A percentile compares a stretch with the other conserved stretches of the same genome.
Conservation (phyloP, 2,797 vertebrate genomes). For the Danio aesculapii region DNA sequence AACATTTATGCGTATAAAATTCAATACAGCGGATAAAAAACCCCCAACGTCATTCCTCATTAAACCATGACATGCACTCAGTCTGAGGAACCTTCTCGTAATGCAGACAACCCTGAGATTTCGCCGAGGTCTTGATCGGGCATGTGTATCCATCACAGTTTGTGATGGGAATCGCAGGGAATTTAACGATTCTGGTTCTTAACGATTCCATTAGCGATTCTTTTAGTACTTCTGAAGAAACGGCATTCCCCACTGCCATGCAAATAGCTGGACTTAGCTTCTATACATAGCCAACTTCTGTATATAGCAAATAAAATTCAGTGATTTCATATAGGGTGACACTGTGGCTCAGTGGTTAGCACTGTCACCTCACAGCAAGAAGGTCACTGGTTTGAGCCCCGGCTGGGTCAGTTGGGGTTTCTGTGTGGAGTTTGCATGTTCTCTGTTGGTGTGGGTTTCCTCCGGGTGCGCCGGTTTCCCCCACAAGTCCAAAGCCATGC, state of each 20-base stretch:
- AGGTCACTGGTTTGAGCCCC: too few species aligned
- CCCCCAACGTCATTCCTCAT: constrained; percentile 13
- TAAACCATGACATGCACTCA: constrained; percentile 13
- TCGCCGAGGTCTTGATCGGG: background rate
- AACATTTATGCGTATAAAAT: constrained; percentile 46
- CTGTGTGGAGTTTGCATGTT: too few species aligned
- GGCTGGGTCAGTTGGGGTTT: too few species aligned
- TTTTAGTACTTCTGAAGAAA: constrained; percentile 25
- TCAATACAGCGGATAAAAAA: constrained; percentile 23
- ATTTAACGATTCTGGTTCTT: constrained; percentile 2
- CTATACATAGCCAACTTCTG: background rate
- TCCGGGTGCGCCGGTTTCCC: too few species aligned
- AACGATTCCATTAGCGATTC: constrained; percentile 11
- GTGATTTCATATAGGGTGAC: too few species aligned
- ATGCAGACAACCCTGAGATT: background rate
- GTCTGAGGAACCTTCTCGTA: background rate
- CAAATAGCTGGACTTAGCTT: constrained; percentile 10
- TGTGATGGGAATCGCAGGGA: constrained; percentile 12
- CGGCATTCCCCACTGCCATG: background rate
- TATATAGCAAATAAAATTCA: background rate
- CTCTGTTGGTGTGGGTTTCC: too few species aligned
- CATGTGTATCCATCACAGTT: constrained; percentile 14
- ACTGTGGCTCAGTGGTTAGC: too few species aligned
- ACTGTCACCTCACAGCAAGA: too few species aligned
- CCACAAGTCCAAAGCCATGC: too few species aligned